Evolutionary conservation across 2,113 vertebrate species (phyloP), one percentile per base, ranked within the genome.

Genomic region (Illadopsis cleaveri): DNA sequence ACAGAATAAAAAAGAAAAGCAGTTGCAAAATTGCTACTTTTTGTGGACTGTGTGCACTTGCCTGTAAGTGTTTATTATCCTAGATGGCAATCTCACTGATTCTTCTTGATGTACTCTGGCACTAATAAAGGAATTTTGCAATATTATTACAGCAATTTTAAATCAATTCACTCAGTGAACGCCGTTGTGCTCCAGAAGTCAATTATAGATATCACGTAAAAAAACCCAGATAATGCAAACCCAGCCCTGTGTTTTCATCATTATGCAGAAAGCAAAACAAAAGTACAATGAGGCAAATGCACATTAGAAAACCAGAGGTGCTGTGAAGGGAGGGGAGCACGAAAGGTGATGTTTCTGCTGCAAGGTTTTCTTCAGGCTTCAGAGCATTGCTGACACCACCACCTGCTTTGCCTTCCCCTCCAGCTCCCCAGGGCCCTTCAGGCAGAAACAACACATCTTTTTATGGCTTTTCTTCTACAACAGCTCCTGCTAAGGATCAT

Each of bases 131-230:
- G 93, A 97, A 96, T 96, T 96, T 91, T 91, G 92, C 81, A 54
- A 80, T 72, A 87, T 95, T 96, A 96, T 96, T 94, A 93, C 56
- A 94, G 87, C 87, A 95, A 96, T 97, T 96, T 96, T 65, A 94
- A 92, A 92, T 96, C 93, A 68, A 91, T 96, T 96, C 86, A 61
- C 65, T 90, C 38, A 17, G 44, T 27, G 79, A 96, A 82, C 0
- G 12, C 72, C 7, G 44, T 51, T 80, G 80, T 5, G 18, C 78
- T 95, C 69, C 42, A n/a, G 44, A 91, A 96, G 89, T 95, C 94
- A 87, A 89, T 95, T 94, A 95, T n/a, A 87, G 91, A 85, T 82
- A 96, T 31, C 60, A 53, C 33, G 81, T 94, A 47, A 91, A 96
- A 3, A 0, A 31, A 8, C 18, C 30, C 9, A 89, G 92, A 89